A percentile compares a stretch with the other conserved stretches of the same genome.
Conservation (phyloP, 92 coral and sea anemone genomes). For the Palythoa heliodiscus region DNA sequence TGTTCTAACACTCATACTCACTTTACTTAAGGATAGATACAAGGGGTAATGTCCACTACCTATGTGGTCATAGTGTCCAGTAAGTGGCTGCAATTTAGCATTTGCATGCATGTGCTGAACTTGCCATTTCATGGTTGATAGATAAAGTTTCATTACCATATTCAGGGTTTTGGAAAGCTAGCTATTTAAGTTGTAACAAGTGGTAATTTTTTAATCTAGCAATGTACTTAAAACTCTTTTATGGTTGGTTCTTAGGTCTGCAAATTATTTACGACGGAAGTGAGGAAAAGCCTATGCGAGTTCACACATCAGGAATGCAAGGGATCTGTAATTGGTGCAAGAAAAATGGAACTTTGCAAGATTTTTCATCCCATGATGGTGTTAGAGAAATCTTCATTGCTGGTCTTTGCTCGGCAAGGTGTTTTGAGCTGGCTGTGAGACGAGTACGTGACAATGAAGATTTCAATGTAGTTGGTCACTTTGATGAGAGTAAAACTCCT, state of each 20-base stretch:
- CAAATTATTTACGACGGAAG: slow-evolving; percentile 34
- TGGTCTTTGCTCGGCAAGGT: slow-evolving; percentile 40
- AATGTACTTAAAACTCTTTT: too few species aligned
- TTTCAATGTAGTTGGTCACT: slow-evolving; percentile 2
- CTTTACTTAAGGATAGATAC: too few species aligned
- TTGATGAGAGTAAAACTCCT: slow-evolving; percentile 9
- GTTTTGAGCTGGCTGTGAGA: slow-evolving; percentile 42
- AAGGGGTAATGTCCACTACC: too few species aligned
- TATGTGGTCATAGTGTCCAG: too few species aligned
- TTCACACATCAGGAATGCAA: slow-evolving; percentile 24
- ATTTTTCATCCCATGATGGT: slow-evolving; percentile 37
- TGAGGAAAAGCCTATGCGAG: slow-evolving; percentile 13
- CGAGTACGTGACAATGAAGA: slow-evolving; percentile 38
- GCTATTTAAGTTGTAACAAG: neutral
- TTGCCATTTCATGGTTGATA: too few species aligned
- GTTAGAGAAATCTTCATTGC: slow-evolving; percentile 22
- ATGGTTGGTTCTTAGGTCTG: slow-evolving; percentile 18
- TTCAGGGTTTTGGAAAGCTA: neutral
- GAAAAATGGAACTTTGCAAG: slow-evolving; percentile 2
- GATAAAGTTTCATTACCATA: neutral
- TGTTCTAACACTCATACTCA: too few species aligned
- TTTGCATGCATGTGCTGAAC: too few species aligned
- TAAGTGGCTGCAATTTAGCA: too few species aligned
- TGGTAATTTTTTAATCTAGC: neutral
- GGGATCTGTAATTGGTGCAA: slow-evolving; percentile 41